Evolutionary conservation across 2,888 invertebrate genomes (phyloP), one percentile per base, ranked within the genome.

Genomic region (Emmelina monodactyla): DNA sequence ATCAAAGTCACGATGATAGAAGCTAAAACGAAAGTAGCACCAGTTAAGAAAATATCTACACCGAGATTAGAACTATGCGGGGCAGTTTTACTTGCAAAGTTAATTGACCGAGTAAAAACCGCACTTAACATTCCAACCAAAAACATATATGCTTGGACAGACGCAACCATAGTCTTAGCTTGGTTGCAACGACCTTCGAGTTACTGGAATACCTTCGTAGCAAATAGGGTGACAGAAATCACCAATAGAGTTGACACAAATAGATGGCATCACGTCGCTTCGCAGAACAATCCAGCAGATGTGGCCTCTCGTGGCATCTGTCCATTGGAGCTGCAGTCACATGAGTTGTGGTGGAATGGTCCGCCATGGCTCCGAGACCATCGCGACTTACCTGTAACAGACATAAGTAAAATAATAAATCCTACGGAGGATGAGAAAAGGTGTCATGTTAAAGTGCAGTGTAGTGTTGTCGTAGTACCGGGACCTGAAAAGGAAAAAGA

Each of bases 131-230:
- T 41, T 13, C 34, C 43, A n/a, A 28, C 14, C 3, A 3, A 14
- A 11, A 19, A 39, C 10, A 35, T 37, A 7, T 34, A 31, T 25
- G 42, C 42, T n/a, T 45, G 45, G 43, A 39, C 45, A 3, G 43
- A 45, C 31, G 37, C 38, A 22, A 35, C 38, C 5, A 36, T 43
- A 12, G 45, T 43, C 2, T 16, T 45, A 6, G 29, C 42, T 3
- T 45, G 43, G 43, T 10, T 42, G 7, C 15, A 28, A 9, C 31
- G 37, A 13, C 33, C 37, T 10, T 41, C 40, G 5, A 35, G 11
- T n/a, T 22, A 34, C 15, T 41, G 40, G 40, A 37, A 30, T 7
- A 37, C 41, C 1, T 46, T 40, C 16, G 40, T 42, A 2, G 34
- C 25, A 11, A 44, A 44, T 22, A 12, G 45, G 16, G 37, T 39